Evolutionary conservation across 2,888 invertebrate genomes (phyloP).

Genomic region (Cylloceria caligata): DNA sequence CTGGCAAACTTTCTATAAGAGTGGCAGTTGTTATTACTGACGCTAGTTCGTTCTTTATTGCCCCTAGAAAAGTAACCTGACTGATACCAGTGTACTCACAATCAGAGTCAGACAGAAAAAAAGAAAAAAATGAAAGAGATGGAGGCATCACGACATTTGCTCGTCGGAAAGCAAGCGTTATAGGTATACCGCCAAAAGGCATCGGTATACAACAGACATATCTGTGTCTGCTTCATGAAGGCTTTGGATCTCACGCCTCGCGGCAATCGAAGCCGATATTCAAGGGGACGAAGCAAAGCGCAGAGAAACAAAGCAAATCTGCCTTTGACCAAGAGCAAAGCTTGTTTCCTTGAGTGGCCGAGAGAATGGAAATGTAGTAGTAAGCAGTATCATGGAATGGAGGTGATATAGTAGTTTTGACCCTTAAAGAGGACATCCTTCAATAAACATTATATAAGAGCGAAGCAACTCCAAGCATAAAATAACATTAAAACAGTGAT

Average conservation of each 20-base stretch:
- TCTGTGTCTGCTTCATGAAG: constrained; percentile 12
- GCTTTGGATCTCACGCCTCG: constrained; percentile 25
- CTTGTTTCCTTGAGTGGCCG: constrained; percentile 20
- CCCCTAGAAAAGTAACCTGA: neutral
- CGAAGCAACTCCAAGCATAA: neutral
- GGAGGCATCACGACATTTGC: constrained; percentile 22
- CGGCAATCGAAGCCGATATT: constrained; percentile 42
- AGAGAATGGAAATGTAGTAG: neutral
- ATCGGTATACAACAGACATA: constrained; percentile 16
- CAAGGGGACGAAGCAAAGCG: constrained; percentile 28
- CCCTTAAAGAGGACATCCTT: neutral
- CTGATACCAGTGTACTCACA: constrained; percentile 1
- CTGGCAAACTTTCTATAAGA: neutral
- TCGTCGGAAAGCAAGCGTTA: constrained; percentile 4
- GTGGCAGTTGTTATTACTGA: constrained; percentile 10
- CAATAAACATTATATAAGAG: neutral
- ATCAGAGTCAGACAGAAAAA: constrained; percentile 11
- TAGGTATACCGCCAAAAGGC: constrained; percentile 21
- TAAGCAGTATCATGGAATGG: no score
- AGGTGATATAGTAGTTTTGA: neutral
- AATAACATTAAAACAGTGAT: neutral
- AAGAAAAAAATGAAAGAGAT: constrained; percentile 15
- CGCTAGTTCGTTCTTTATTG: neutral
- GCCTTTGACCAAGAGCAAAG: constrained; percentile 31
- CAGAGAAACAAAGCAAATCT: constrained; percentile 35